Evolutionary conservation across 2,797 vertebrate species (phyloP).

Genomic region (Heliangelus exortis): DNA sequence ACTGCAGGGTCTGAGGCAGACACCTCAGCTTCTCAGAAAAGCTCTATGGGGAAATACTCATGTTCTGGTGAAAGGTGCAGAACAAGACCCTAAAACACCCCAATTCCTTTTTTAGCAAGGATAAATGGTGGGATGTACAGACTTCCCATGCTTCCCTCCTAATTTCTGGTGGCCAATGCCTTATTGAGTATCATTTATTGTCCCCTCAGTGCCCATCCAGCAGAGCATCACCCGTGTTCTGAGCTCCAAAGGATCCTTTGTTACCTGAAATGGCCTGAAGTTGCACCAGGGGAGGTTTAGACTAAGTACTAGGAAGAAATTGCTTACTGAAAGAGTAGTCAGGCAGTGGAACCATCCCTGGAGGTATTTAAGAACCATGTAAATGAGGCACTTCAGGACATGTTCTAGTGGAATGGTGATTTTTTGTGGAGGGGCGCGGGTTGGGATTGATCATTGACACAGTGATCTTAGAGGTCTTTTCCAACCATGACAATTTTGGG

Average conservation of each 20-base stretch:
- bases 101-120: neutral
- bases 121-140: neutral
- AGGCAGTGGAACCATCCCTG: too few species aligned
- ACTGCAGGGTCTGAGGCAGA: rapidly evolving
- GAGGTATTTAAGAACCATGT: too few species aligned
- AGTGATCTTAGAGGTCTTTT: too few species aligned
- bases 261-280: too few species aligned
- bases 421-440: too few species aligned
- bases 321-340: too few species aligned
- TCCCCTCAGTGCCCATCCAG: neutral
- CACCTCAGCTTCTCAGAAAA: neutral
- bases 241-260: neutral
- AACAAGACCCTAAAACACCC: neutral
- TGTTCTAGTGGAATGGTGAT: too few species aligned
- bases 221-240: neutral
- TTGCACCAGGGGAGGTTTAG: too few species aligned
- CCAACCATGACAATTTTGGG: too few species aligned
- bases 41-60: rapidly evolving
- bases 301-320: too few species aligned
- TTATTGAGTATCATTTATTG: neutral
- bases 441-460: too few species aligned
- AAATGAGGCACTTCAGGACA: too few species aligned
- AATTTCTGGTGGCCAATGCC: neutral
- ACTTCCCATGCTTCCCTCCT: neutral
- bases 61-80: neutral